Conservation (phyloP, 2,888 invertebrate species). For the Folsomia manolachei region DNA sequence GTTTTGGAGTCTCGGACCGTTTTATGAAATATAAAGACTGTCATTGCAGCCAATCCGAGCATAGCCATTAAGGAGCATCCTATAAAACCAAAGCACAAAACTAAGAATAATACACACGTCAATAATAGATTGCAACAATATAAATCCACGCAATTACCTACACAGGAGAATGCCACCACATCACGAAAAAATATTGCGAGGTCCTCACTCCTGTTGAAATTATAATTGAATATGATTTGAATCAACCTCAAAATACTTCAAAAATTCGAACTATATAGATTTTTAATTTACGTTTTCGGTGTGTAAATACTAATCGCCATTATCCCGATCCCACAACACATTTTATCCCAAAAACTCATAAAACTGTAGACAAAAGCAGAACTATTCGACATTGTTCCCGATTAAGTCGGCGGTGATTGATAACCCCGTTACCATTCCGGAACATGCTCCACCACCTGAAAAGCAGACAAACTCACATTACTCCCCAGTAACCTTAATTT, state of each 20-base stretch:
- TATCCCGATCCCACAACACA: slow-evolving; percentile 81
- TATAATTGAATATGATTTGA: not conserved
- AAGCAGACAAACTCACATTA: too few species aligned
- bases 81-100: too few species aligned
- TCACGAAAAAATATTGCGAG: not conserved
- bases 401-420: slow-evolving; percentile 86
- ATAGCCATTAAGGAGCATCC: slow-evolving; percentile 1
- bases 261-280: not conserved
- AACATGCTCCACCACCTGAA: slow-evolving; percentile 72
- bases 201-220: not conserved
- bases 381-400: slow-evolving; percentile 75
- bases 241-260: not conserved
- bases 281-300: not conserved
- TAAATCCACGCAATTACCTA: too few species aligned
- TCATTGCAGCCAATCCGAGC: not conserved
- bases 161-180: not conserved
- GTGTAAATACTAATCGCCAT: slow-evolving; percentile 61
- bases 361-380: slow-evolving; percentile 88
- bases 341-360: slow-evolving; percentile 89
- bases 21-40: not conserved
- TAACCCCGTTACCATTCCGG: slow-evolving; percentile 80
- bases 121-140: too few species aligned
- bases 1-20: not conserved
- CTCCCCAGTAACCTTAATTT: too few species aligned
- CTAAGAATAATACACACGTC: too few species aligned